A percentile compares a stretch with the other conserved stretches of the same genome.
Conservation (phyloP, 2,113 vertebrate genomes). For the Erpornis zantholeuca region DNA sequence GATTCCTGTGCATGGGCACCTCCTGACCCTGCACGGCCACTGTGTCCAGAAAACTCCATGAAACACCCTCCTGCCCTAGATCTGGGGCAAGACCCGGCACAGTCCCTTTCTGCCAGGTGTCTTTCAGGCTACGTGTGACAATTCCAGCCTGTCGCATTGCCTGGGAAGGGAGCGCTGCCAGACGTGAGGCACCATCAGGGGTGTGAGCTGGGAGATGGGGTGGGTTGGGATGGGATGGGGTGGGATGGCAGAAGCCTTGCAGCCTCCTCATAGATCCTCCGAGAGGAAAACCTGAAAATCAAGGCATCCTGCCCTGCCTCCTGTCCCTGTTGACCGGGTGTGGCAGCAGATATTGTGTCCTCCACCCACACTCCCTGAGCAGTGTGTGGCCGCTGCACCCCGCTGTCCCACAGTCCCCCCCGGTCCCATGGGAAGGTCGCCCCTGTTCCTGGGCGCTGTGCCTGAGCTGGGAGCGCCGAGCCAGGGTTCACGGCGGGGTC, state of each 20-base stretch:
- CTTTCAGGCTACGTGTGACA: background rate
- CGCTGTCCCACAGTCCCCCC: background rate
- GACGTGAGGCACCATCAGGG: accelerated
- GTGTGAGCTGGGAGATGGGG: background rate
- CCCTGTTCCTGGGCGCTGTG: no score
- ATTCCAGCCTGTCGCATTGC: background rate
- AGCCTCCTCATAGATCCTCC: background rate
- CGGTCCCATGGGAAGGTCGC: background rate
- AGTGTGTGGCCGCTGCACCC: background rate
- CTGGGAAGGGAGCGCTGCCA: background rate
- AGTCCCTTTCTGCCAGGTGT: background rate
- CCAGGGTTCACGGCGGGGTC: background rate
- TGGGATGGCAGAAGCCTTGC: background rate
- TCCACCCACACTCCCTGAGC: background rate
- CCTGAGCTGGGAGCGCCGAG: background rate
- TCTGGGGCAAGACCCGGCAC: background rate
- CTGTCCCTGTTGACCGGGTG: accelerated
- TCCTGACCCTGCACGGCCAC: background rate
- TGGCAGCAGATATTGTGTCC: background rate
- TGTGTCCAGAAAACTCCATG: background rate
- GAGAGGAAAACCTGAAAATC: background rate
- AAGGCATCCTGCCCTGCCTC: background rate
- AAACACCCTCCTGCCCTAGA: background rate
- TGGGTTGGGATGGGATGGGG: background rate
- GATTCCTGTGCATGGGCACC: accelerated